phyloP scores from a whole-genome alignment of 2,113 vertebrate genomes.

The Sebastes fasciatus region DNA sequence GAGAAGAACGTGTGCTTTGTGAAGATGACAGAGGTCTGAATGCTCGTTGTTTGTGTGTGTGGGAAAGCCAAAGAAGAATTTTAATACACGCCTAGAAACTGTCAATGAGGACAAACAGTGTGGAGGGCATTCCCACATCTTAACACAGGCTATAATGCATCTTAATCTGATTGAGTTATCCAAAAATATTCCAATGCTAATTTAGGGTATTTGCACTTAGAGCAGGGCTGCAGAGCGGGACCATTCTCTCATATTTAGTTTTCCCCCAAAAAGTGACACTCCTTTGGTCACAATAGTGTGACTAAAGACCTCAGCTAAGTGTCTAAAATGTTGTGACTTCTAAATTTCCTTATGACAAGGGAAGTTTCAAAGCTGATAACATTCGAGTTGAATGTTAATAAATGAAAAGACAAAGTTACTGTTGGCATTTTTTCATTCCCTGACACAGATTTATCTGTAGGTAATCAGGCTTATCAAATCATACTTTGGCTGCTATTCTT shows the following conservation, averaged over 20 bases:
- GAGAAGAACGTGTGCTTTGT: slow-evolving; percentile 7
- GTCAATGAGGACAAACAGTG: slow-evolving; percentile 17
- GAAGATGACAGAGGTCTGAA: slow-evolving; percentile 31
- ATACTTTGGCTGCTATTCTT: not conserved
- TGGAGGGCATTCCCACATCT: not conserved
- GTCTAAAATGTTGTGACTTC: slow-evolving; percentile 28
- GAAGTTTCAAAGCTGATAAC: slow-evolving; percentile 19
- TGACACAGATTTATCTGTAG: not conserved
- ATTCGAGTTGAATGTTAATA: slow-evolving; percentile 17
- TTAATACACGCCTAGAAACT: not conserved
- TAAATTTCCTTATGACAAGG: slow-evolving; percentile 14
- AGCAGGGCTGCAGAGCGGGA: slow-evolving; percentile 11
- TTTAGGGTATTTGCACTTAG: not conserved
- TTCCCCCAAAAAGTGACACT: not conserved
- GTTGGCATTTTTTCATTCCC: not conserved
- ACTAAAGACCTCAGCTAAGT: slow-evolving; percentile 36
- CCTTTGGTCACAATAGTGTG: slow-evolving; percentile 37
- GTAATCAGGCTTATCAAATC: not conserved
- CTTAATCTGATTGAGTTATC: not conserved
- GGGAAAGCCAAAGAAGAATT: not conserved
- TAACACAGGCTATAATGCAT: not conserved
- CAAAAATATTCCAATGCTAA: slow-evolving; percentile 23
- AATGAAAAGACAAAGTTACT: slow-evolving; percentile 28
- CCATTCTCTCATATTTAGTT: slow-evolving; percentile 20
- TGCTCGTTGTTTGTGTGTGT: not conserved